Evolutionary conservation across 1,140 invertebrate genomes (phyloP).

Genomic region (Bombus picipes): DNA sequence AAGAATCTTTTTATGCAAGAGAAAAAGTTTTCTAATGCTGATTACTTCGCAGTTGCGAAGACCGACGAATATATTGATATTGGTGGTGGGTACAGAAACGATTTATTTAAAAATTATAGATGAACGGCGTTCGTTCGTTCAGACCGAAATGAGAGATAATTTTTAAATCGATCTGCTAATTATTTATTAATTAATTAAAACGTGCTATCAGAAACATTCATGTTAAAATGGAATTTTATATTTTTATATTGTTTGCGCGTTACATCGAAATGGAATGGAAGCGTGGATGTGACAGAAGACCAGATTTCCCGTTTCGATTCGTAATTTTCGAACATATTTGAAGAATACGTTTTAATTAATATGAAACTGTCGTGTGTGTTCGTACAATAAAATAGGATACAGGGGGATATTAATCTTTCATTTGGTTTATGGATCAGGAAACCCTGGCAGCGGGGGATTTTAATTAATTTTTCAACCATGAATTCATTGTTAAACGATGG

Average conservation of each 20-base stretch:
- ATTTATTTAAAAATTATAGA: too few relatives aligned
- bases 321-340: neutral
- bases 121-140: too few relatives aligned
- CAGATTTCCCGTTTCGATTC: neutral
- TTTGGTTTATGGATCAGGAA: conserved; percentile 8
- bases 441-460: neutral
- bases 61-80: too few relatives aligned
- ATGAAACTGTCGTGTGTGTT: neutral
- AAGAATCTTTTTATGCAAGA: too few relatives aligned
- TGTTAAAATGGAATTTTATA: neutral
- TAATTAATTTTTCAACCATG: conserved; percentile 18
- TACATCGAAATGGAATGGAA: neutral
- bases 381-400: neutral
- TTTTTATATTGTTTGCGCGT: neutral
- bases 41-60: too few relatives aligned
- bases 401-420: neutral
- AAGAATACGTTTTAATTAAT: conserved; percentile 9
- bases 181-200: neutral
- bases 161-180: neutral
- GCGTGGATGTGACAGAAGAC: neutral
- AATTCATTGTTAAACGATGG: neutral
- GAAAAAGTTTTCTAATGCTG: too few relatives aligned
- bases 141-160: too few relatives aligned
- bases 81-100: too few relatives aligned
- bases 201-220: neutral